phyloP scores from a whole-genome alignment of 2,113 vertebrate species.

The Amia ocellicauda region DNA sequence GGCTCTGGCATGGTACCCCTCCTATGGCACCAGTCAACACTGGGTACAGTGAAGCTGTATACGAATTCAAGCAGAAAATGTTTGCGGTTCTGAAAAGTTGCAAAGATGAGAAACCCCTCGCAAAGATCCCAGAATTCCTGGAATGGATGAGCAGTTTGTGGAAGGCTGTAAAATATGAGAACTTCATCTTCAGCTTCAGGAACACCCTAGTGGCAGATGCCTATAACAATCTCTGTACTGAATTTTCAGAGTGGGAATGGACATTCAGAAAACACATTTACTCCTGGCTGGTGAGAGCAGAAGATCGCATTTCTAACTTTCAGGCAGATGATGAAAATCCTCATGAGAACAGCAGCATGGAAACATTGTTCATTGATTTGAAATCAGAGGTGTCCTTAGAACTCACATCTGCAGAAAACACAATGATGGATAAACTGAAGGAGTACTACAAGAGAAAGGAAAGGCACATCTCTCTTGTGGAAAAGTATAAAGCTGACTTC shows the following conservation, averaged over 20 bases:
- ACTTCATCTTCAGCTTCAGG: constrained; percentile 45
- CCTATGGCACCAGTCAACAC: constrained; percentile 40
- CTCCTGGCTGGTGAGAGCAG: constrained; percentile 42
- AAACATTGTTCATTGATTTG: constrained; percentile 31
- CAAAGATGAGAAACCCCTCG: constrained; percentile 25
- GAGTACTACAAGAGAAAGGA: constrained; percentile 43
- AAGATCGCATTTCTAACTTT: constrained; percentile 41
- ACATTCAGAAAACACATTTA: constrained; percentile 45
- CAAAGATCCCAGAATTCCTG: constrained; percentile 45
- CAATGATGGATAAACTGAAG: constrained; percentile 37
- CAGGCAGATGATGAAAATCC: constrained; percentile 4
- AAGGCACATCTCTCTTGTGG: constrained; percentile 39
- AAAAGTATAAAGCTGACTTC: constrained; percentile 49
- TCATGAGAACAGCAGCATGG: not conserved
- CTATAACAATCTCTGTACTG: constrained; percentile 51
- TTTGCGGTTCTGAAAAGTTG: constrained; percentile 39
- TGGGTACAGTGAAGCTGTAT: constrained; percentile 45
- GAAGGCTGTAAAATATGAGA: constrained; percentile 52
- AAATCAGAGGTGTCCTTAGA: constrained; percentile 42
- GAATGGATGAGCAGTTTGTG: constrained; percentile 44
- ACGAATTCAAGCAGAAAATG: constrained; percentile 50
- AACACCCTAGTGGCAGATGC: constrained; percentile 43
- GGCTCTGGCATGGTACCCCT: constrained; percentile 46
- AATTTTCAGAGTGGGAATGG: constrained; percentile 49
- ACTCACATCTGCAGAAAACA: constrained; percentile 39